Conservation (phyloP, 2,888 invertebrate species). For the Agrotis clavis region DNA sequence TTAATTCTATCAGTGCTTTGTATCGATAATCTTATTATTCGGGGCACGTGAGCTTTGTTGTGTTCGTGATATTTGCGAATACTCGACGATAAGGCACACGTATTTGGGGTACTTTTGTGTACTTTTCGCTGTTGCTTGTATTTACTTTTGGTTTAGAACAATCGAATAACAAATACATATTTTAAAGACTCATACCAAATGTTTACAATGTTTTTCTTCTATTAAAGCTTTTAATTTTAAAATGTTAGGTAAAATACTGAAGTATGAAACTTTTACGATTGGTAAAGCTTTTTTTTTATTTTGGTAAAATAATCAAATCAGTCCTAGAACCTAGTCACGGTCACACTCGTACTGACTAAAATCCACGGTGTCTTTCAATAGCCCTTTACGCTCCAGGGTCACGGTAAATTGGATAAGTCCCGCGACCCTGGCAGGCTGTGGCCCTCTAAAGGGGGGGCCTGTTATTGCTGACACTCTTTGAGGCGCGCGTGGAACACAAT, state of each 20-base stretch:
- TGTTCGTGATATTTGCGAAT: constrained; percentile 85
- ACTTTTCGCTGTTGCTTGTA: constrained; percentile 15
- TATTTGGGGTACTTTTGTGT: constrained; percentile 59
- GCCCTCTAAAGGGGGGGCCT: too few species aligned
- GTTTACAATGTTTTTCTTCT: constrained; percentile 8
- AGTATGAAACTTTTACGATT: constrained; percentile 44
- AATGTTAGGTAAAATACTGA: constrained; percentile 11
- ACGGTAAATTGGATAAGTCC: too few species aligned
- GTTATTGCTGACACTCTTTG: too few species aligned
- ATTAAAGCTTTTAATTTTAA: constrained; percentile 8
- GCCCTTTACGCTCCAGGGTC: too few species aligned
- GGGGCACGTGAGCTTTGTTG: constrained; percentile 86
- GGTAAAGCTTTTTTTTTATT: constrained; percentile 8
- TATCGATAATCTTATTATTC: constrained; percentile 83
- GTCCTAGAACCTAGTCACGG: too few species aligned
- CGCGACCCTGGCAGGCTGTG: too few species aligned
- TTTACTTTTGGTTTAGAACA: constrained; percentile 31
- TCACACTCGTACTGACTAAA: too few species aligned
- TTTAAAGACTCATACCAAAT: constrained; percentile 5
- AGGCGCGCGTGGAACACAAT: too few species aligned
- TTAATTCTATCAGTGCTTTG: constrained; percentile 78
- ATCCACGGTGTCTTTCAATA: too few species aligned
- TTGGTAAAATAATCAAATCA: too few species aligned
- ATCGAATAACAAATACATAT: background rate
- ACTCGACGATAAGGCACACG: constrained; percentile 77